Conservation (phyloP, 2,113 vertebrate species). For the Fukomys damarensis region DNA sequence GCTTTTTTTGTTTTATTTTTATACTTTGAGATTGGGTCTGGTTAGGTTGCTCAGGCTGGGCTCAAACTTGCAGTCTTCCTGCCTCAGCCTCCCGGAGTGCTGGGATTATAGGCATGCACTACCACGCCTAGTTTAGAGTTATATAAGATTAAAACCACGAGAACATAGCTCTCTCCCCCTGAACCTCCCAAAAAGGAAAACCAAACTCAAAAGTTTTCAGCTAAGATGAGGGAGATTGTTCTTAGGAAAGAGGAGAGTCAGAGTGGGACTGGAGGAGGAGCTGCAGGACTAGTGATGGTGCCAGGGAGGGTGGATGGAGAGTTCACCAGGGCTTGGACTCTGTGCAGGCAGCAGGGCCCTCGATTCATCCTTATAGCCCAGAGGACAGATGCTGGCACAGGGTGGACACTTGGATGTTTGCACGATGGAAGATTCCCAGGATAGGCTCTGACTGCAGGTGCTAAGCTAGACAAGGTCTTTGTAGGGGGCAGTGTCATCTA, state of each 20-base stretch:
- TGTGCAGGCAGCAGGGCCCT: neutral
- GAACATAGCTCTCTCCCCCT: neutral
- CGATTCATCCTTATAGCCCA: neutral
- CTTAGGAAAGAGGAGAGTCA: neutral
- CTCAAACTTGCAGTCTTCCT: neutral
- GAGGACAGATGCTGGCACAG: no score
- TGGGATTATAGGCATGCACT: neutral
- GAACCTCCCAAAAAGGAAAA: neutral
- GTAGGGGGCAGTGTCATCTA: neutral
- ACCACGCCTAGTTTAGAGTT: neutral
- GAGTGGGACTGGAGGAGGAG: neutral
- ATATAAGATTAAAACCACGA: neutral
- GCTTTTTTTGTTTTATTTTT: neutral
- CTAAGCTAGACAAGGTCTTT: neutral
- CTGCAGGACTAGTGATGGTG: neutral
- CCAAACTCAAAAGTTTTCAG: neutral
- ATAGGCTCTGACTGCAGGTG: neutral
- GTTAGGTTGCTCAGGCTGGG: neutral
- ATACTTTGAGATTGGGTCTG: neutral
- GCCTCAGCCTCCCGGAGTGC: neutral
- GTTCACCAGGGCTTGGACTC: neutral
- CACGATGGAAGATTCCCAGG: neutral
- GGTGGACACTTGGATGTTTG: fast-evolving
- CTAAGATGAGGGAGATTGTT: neutral
- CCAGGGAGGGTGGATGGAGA: neutral